Base-by-base conservation (phyloP, 2,888 invertebrate species). In the Isotomurus palustris region DNA sequence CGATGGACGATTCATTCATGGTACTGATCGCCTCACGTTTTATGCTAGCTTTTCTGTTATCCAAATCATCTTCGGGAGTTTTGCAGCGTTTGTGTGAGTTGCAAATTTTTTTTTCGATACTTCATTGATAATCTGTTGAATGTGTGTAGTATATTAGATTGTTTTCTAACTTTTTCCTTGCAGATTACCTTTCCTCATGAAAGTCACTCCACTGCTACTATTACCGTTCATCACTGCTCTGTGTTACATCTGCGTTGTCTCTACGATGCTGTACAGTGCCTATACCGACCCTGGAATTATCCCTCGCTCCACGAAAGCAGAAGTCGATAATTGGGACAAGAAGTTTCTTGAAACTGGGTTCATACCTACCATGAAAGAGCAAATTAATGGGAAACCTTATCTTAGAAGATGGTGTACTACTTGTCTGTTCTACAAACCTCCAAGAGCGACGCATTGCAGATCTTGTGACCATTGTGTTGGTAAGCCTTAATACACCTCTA, bases 201-300 rank as follows among this genome's bases (percentile, higher is more conserved):
- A n/a, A n/a, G n/a, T n/a, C n/a, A n/a, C n/a, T n/a, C n/a, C n/a
- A n/a, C n/a, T n/a, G n/a, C n/a, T n/a, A n/a, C n/a, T n/a, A n/a
- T n/a, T n/a, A n/a, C n/a, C n/a, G n/a, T n/a, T n/a, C n/a, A n/a
- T n/a, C n/a, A n/a, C n/a, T n/a, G n/a, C n/a, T n/a, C n/a, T n/a
- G n/a, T n/a, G n/a, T n/a, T 51, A 40, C 29, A 6, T 51, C 24
- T 40, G 27, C 27, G 24, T 24, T 5, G 40, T 40, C 5, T 38
- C 40, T 2, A 55, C 38, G n/a, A 40, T 55, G 55, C 19, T 48
- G 3, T 40, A 22, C 28, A 8, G 28, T 3, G 17, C 48, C 5
- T 40, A 10, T 17, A 55, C 32, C 17, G 55, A 55, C 40, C 55
- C 55, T 27, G 55, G 55, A 28, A 55, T 55, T 19, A 27, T 55